phyloP scores from a whole-genome alignment of 2,797 vertebrate species.

The Cheirogaleus major region DNA sequence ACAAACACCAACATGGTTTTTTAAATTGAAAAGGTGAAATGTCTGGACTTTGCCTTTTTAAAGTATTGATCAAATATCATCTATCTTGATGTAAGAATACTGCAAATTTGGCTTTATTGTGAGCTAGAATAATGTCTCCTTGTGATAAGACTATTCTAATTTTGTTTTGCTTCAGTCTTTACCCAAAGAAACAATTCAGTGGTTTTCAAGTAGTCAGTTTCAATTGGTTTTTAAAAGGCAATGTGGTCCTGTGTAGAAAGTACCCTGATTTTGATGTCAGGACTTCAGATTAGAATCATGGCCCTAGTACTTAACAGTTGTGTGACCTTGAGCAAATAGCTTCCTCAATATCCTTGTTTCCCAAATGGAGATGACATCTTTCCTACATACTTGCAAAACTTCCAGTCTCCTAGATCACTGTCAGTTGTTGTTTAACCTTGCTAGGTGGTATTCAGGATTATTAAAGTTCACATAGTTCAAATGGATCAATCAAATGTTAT shows the following conservation, averaged over 20 bases:
- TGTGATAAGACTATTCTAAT: not conserved
- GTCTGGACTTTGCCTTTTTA: not conserved
- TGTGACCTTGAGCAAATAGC: not conserved
- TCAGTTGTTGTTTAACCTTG: not conserved
- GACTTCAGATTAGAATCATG: not conserved
- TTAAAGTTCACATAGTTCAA: slow-evolving; percentile 13
- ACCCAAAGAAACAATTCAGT: not conserved
- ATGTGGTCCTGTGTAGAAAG: not conserved
- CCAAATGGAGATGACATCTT: not conserved
- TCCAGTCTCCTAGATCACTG: not conserved
- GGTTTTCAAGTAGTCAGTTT: slow-evolving; percentile 3
- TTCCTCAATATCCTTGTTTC: not conserved
- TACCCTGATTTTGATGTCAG: not conserved
- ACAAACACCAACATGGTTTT: not conserved
- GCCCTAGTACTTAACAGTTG: not conserved
- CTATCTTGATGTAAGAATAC: not conserved
- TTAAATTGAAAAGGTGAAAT: not conserved
- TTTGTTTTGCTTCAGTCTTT: not conserved
- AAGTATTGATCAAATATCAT: not conserved
- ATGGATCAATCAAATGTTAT: not conserved
- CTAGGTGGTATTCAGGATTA: not conserved
- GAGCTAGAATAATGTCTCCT: not conserved
- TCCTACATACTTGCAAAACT: not conserved
- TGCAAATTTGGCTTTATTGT: slow-evolving; percentile 22
- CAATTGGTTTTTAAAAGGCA: not conserved